Evolutionary conservation across 1,140 invertebrate species (phyloP).

Genomic region (Drosophila grimshawi): DNA sequence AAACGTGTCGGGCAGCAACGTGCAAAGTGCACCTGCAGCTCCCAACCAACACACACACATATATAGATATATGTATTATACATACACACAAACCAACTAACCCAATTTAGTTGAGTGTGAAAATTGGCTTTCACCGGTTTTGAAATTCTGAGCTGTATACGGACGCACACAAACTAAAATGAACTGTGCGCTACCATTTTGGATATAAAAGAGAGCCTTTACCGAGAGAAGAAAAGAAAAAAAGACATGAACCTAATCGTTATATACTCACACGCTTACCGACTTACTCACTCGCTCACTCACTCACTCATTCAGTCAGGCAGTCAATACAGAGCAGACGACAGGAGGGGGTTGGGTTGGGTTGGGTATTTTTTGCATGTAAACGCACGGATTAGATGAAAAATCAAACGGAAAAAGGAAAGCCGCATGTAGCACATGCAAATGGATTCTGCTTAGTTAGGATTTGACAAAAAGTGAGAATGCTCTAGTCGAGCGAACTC

Average conservation of each 20-base stretch:
- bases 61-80: not conserved
- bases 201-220: constrained; percentile 55
- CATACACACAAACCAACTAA: constrained; percentile 50
- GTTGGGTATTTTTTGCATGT: constrained; percentile 40
- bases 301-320: constrained; percentile 9
- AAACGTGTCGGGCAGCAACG: constrained; percentile 26
- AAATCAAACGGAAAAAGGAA: constrained; percentile 69
- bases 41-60: constrained; percentile 4
- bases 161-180: constrained; percentile 39
- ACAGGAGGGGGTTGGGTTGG: not conserved
- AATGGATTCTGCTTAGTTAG: constrained; percentile 74
- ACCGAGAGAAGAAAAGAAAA: constrained; percentile 3
- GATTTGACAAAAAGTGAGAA: not conserved
- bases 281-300: constrained; percentile 10
- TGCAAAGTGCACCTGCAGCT: constrained; percentile 63
- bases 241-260: constrained; percentile 46
- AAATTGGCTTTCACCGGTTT: constrained; percentile 80
- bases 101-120: constrained; percentile 82
- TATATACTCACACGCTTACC: constrained; percentile 52
- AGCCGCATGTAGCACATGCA: constrained; percentile 55
- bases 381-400: constrained; percentile 80
- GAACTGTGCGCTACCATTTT: constrained; percentile 56
- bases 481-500: not conserved
- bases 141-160: constrained; percentile 72
- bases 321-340: constrained; percentile 16